Evolutionary conservation across 64 coral and sea anemone genomes (phyloP).

Genomic region (Stichodactyla mertensii): DNA sequence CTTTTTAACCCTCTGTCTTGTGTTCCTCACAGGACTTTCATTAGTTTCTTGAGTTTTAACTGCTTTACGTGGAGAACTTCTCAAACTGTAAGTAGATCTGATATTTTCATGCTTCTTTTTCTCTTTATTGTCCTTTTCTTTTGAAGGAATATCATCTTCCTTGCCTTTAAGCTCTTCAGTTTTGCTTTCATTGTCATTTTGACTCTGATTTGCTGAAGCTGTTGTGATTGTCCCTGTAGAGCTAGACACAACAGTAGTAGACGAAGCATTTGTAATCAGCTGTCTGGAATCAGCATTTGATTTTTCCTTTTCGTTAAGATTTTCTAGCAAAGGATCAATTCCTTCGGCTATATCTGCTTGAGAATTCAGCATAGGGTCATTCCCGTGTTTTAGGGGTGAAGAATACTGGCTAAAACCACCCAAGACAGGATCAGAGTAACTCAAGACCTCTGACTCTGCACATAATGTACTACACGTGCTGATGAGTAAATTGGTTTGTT

Average conservation of each 20-base stretch:
- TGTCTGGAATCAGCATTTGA: not conserved
- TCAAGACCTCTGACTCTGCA: conserved; percentile 29
- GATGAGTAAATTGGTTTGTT: conserved; percentile 66
- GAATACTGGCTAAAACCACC: conserved; percentile 18
- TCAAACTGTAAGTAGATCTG: conserved; percentile 14
- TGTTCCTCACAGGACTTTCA: conserved; percentile 4
- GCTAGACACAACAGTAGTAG: conserved; percentile 17
- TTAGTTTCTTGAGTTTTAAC: not conserved
- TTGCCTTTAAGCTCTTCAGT: not conserved
- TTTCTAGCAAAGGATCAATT: conserved; percentile 29
- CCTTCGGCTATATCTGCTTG: conserved; percentile 11
- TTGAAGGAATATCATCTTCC: not conserved
- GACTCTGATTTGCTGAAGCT: conserved; percentile 16
- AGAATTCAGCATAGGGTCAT: not conserved
- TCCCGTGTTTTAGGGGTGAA: conserved; percentile 30
- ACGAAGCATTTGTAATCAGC: conserved; percentile 21
- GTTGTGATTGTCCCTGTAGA: not conserved
- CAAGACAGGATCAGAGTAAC: conserved; percentile 36
- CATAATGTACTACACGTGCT: conserved; percentile 38
- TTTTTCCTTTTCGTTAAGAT: conserved; percentile 23
- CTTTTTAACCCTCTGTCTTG: not conserved
- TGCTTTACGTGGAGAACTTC: conserved; percentile 15
- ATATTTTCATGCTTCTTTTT: not conserved
- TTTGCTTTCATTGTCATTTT: not conserved
- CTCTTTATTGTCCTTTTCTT: not conserved